Conservation (phyloP, 2,888 invertebrate genomes). For the Zaprionus lineosus region DNA sequence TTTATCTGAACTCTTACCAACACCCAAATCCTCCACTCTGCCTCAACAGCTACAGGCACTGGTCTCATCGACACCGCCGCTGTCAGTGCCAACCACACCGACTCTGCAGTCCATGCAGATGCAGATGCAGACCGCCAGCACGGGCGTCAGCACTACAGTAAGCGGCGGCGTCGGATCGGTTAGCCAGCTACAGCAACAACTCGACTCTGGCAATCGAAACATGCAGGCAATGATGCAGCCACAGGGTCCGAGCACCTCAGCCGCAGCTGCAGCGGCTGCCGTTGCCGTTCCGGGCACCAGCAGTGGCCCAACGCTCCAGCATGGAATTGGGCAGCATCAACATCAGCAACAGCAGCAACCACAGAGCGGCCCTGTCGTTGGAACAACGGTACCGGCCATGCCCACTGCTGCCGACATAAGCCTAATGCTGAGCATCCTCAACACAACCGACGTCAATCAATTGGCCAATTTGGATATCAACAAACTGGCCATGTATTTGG, state of each 20-base stretch:
- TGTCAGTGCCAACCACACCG: slow-evolving; percentile 82
- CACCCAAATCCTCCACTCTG: slow-evolving; percentile 28
- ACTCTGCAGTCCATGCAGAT: slow-evolving; percentile 82
- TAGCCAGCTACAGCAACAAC: slow-evolving; percentile 65
- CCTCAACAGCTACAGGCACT: slow-evolving; percentile 82
- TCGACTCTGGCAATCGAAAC: slow-evolving; percentile 77
- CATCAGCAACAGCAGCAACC: slow-evolving; percentile 64
- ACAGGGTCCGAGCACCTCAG: slow-evolving; percentile 78
- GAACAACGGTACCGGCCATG: slow-evolving; percentile 78
- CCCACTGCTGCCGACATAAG: slow-evolving; percentile 83
- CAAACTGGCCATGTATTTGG: slow-evolving; percentile 89
- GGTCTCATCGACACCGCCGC: slow-evolving; percentile 82
- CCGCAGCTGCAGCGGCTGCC: slow-evolving; percentile 78
- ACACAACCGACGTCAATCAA: slow-evolving; percentile 84
- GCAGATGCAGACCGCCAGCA: slow-evolving; percentile 78
- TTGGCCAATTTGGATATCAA: slow-evolving; percentile 89
- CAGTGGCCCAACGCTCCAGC: slow-evolving; percentile 44
- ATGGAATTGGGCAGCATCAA: slow-evolving; percentile 62
- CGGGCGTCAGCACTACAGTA: slow-evolving; percentile 40
- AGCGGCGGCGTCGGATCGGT: slow-evolving; percentile 45
- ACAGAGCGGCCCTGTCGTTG: slow-evolving; percentile 53
- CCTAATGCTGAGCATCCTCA: slow-evolving; percentile 82
- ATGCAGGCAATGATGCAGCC: slow-evolving; percentile 81
- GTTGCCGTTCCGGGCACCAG: slow-evolving; percentile 59
- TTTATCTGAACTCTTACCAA: slow-evolving; percentile 46